Base-by-base conservation (phyloP, 2,888 invertebrate species). In the Tricholauxania praeusta region DNA sequence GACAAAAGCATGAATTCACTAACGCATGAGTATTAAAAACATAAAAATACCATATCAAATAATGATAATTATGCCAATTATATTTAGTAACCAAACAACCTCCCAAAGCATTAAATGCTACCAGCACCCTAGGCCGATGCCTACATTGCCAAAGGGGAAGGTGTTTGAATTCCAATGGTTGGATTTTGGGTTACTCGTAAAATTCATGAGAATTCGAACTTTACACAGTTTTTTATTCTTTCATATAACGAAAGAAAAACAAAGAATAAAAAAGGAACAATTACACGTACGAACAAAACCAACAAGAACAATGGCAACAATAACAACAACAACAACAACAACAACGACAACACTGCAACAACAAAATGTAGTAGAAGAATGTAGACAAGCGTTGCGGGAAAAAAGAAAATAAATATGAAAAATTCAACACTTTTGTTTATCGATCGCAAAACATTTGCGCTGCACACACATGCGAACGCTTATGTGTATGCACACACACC, bases 371-470 rank as follows among this genome's bases (percentile, higher is more conserved):
- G 17, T 3, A 14, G 2, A 17, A 48, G 32, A 59, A 49, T 52
- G 49, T 22, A 32, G 12, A 47, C 72, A 10, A 7, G 49, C 64
- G 22, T 64, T 64, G 49, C 64, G 49, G 51, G 49, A 19, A 10
- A 48, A 51, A 47, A 49, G 7, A 64, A 49, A 51, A 32, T 47
- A 57, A 55, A 63, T 62, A 79, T 77, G 66, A 78, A 78, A 78
- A 74, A 77, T 78, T 77, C 75, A 79, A 79, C 78, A 77, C 77
- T 77, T 78, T 75, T 76, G 76, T 72, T 78, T 78, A 79, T 79
- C 77, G 78, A 79, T 78, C 72, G 63, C 63, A 47, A 53, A 69
- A 28, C 57, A 57, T 64, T 39, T 64, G n/a, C 39, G 48, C 32
- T 53, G 63, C 72, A 57, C 17, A 53, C 28, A 53, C 28, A 59